Evolutionary conservation across 2,888 invertebrate species (phyloP).

Genomic region (Philhelius pedissequus): DNA sequence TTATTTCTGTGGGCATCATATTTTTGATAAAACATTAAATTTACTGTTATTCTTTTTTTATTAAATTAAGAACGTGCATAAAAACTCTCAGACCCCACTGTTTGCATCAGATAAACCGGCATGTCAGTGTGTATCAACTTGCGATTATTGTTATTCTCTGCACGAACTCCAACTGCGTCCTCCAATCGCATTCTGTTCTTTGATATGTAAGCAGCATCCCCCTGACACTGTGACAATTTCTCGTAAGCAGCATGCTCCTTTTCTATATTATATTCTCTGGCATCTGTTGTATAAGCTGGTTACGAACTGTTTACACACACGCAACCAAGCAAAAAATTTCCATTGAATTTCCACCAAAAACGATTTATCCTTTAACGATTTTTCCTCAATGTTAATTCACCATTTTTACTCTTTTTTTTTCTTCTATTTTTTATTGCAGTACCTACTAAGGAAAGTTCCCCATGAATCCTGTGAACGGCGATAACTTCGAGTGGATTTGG

Average conservation of each 20-base stretch:
- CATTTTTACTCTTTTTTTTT: background rate
- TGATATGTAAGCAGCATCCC: slow-evolving; percentile 33
- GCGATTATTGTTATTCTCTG: slow-evolving; percentile 14
- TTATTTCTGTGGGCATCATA: too few relatives aligned
- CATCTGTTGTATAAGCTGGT: slow-evolving; percentile 29
- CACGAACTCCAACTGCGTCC: background rate
- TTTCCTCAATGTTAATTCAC: background rate
- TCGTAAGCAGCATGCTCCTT: slow-evolving; percentile 23
- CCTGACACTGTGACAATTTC: slow-evolving; percentile 12
- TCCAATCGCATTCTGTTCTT: background rate
- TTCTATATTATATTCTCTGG: slow-evolving; percentile 5
- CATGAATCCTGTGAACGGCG: slow-evolving; percentile 35
- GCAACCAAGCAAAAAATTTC: background rate
- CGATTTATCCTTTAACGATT: background rate
- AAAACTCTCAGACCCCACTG: slow-evolving; percentile 16
- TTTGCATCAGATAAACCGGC: background rate
- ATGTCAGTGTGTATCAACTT: background rate
- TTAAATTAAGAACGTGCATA: too few relatives aligned
- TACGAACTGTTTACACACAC: slow-evolving; percentile 3
- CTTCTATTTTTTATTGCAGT: slow-evolving; percentile 29
- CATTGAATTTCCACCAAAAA: background rate
- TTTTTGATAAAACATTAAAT: too few relatives aligned
- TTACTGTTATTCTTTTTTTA: too few relatives aligned
- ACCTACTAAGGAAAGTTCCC: slow-evolving; percentile 12
- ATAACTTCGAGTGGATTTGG: slow-evolving; percentile 28